phyloP scores from a whole-genome alignment of 2,113 vertebrate genomes.

The Ursus arctos region DNA sequence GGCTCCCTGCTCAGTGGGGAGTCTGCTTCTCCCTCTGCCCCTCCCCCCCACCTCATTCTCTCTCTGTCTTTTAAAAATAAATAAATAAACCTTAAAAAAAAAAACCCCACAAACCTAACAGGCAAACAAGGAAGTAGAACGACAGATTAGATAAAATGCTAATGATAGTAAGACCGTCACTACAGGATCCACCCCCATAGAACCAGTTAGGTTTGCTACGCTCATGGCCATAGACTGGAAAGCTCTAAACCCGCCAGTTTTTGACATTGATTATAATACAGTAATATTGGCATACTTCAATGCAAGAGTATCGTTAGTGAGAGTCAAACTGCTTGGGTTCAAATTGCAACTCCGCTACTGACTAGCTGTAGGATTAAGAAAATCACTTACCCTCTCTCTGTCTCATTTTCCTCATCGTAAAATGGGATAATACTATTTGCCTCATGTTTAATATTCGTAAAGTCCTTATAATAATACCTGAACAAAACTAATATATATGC shows the following conservation, averaged over 20 bases:
- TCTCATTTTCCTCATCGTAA: slow-evolving; percentile 37
- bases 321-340: not conserved
- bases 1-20: too few species aligned
- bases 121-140: not conserved
- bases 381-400: not conserved
- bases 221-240: not conserved
- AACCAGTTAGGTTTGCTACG: not conserved
- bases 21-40: not conserved
- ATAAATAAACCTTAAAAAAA: not conserved
- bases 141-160: not conserved
- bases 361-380: not conserved
- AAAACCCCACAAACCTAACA: not conserved
- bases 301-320: not conserved
- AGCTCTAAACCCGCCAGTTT: not conserved
- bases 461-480: slow-evolving; percentile 9
- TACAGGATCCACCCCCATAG: not conserved
- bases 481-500: not conserved
- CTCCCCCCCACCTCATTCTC: not conserved
- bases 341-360: slow-evolving; percentile 6
- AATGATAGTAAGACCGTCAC: not conserved
- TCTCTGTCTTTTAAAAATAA: not conserved
- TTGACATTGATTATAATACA: not conserved
- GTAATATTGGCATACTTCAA: not conserved
- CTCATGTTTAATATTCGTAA: slow-evolving; percentile 36
- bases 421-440: not conserved